Evolutionary conservation across 1,140 invertebrate species (phyloP).

Genomic region (Drosophila baimaii): DNA sequence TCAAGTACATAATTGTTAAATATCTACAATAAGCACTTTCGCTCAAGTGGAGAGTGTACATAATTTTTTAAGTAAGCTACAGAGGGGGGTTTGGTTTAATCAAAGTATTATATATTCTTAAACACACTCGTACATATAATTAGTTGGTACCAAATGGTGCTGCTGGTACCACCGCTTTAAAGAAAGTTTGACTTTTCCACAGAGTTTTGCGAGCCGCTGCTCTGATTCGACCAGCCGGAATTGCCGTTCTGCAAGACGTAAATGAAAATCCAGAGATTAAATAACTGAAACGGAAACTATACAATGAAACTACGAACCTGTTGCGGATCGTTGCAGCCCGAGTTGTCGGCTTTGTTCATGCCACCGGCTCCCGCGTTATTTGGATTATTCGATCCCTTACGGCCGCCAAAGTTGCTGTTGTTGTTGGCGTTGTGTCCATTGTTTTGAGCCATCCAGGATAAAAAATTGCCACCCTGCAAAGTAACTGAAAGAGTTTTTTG

Average conservation of each 20-base stretch:
- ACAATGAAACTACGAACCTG: slow-evolving; percentile 33
- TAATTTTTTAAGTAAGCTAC: slow-evolving; percentile 58
- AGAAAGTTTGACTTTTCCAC: slow-evolving; percentile 75
- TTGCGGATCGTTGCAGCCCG: slow-evolving; percentile 57
- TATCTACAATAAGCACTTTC: slow-evolving; percentile 22
- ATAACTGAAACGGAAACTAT: neutral
- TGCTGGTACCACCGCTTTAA: slow-evolving; percentile 36
- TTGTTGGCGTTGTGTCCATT: slow-evolving; percentile 64
- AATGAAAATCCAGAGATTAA: neutral
- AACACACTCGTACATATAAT: slow-evolving; percentile 24
- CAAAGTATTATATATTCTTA: slow-evolving; percentile 33
- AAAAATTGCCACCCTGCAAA: slow-evolving; percentile 85
- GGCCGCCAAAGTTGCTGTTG: slow-evolving; percentile 58
- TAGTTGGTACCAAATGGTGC: slow-evolving; percentile 34
- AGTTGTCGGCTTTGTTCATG: slow-evolving; percentile 66
- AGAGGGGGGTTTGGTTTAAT: slow-evolving; percentile 56
- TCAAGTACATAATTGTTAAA: slow-evolving; percentile 24
- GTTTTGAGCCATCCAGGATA: slow-evolving; percentile 87
- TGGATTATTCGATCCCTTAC: slow-evolving; percentile 68
- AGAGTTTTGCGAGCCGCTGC: slow-evolving; percentile 73
- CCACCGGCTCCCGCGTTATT: slow-evolving; percentile 54
- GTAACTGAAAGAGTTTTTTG: slow-evolving; percentile 81
- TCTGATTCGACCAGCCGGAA: slow-evolving; percentile 72
- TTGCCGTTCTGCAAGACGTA: slow-evolving; percentile 63
- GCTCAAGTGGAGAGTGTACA: slow-evolving; percentile 25